phyloP scores from a whole-genome alignment of 2,113 vertebrate genomes.

The Gopherus flavomarginatus region DNA sequence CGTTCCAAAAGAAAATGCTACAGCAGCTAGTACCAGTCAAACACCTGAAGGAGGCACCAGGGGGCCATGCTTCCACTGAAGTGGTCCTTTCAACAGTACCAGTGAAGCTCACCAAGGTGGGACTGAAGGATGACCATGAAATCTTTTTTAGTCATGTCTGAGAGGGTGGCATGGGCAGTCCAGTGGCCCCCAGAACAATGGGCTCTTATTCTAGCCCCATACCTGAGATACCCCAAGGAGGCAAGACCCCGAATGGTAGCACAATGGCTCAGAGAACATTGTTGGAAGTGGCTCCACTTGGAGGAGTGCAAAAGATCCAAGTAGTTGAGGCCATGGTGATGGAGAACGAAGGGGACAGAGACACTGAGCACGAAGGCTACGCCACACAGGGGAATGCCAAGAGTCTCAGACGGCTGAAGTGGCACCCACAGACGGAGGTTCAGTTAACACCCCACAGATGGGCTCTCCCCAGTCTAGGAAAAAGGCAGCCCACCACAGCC shows the following conservation, averaged over 20 bases:
- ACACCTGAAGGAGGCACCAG: neutral
- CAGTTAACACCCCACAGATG: neutral
- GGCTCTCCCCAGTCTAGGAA: no score
- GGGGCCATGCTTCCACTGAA: neutral
- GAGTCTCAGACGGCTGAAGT: neutral
- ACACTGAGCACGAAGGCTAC: neutral
- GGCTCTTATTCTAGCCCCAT: neutral
- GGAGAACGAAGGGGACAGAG: no score
- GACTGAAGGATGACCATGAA: neutral
- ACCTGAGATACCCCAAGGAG: neutral
- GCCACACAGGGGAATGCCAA: neutral
- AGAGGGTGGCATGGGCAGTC: neutral
- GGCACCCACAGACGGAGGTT: neutral
- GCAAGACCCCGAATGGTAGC: neutral
- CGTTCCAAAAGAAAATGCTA: neutral
- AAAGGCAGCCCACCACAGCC: neutral
- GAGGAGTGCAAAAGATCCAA: neutral
- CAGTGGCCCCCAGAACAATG: neutral
- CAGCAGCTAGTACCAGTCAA: neutral
- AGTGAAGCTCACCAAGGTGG: neutral
- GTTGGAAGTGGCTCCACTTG: neutral
- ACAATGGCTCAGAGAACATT: neutral
- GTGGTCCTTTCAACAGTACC: no score
- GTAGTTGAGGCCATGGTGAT: no score
- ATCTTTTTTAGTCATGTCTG: neutral